Evolutionary conservation across 2,113 vertebrate species (phyloP), one percentile per base, ranked within the genome.

Genomic region (Meleagris gallopavo): DNA sequence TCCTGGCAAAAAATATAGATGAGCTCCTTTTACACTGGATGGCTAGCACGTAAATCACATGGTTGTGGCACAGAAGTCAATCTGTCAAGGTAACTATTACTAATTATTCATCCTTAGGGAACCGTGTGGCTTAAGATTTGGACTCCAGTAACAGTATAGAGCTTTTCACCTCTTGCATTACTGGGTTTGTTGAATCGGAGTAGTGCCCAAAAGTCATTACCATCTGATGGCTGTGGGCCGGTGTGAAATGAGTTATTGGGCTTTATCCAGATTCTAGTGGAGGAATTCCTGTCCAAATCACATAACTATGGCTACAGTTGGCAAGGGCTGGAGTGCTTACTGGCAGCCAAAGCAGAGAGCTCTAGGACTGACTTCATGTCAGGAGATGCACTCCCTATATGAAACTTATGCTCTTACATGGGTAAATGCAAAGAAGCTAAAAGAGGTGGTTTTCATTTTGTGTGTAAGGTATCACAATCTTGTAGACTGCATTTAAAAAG

Each of bases 251-350:
- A 94, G 71, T 82, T 87, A 58, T 54, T 96, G 89, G 91, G 89
- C 67, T 94, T 79, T 67, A 73, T 93, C 94, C 95, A 97, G 93
- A 25, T 80, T 70, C 71, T 85, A 93, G 91, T 50, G 78, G 66
- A 88, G 87, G 92, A 85, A 92, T 91, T 94, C 60, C 64, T 83
- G 71, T 94, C 91, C 91, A 91, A 89, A 85, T 83, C 22, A 0
- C 91, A 80, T 89, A 93, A 43, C 91, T 85, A 84, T 69, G 91
- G 94, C 78, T 94, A 8, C 38, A 25, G 11, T 32, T 97, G 94
- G 80, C 86, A 83, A 40, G 6, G 82, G 11, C 43, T 40, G 34
- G 41, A 61, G 32, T 62, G 20, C 86, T 92, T 87, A 38, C 0
- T 94, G 93, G 94, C 89, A 89, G 30, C 50, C 22, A 25, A 8